phyloP scores from a whole-genome alignment of 2,888 invertebrate species.

The Biston stratarius region DNA sequence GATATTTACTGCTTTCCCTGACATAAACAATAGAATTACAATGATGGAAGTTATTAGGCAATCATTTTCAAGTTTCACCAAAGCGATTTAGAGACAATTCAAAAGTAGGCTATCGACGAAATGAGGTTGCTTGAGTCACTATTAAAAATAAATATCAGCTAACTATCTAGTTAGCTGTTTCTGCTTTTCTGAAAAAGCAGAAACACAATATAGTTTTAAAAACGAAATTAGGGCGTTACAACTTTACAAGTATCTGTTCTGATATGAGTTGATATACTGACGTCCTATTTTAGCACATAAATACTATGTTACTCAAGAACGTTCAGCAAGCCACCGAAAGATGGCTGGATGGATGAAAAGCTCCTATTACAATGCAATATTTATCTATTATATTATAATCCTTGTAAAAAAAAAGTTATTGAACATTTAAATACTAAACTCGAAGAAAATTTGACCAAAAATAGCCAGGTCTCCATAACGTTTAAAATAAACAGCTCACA shows the following conservation, averaged over 20 bases:
- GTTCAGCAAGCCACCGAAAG: too few species aligned
- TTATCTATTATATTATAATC: background rate
- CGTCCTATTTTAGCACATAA: too few species aligned
- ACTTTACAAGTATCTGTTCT: too few species aligned
- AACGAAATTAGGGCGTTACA: too few species aligned
- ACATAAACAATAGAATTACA: constrained; percentile 8
- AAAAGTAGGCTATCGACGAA: constrained; percentile 8
- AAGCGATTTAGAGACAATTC: constrained; percentile 10
- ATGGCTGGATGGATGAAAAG: too few species aligned
- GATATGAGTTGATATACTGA: too few species aligned
- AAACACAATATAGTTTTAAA: too few species aligned
- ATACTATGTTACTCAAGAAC: too few species aligned
- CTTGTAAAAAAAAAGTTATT: background rate
- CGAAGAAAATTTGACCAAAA: constrained; percentile 17
- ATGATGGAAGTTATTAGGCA: background rate
- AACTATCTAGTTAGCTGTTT: too few species aligned
- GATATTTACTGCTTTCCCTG: constrained; percentile 14
- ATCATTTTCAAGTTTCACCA: constrained; percentile 10
- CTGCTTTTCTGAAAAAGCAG: too few species aligned
- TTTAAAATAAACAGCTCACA: constrained; percentile 19
- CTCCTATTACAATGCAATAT: background rate
- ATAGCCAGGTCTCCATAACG: constrained; percentile 10
- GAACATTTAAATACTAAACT: background rate
- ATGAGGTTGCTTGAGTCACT: background rate
- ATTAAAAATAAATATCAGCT: too few species aligned